phyloP scores from a whole-genome alignment of 2,113 vertebrate genomes.

The Lepisosteus osseus region DNA sequence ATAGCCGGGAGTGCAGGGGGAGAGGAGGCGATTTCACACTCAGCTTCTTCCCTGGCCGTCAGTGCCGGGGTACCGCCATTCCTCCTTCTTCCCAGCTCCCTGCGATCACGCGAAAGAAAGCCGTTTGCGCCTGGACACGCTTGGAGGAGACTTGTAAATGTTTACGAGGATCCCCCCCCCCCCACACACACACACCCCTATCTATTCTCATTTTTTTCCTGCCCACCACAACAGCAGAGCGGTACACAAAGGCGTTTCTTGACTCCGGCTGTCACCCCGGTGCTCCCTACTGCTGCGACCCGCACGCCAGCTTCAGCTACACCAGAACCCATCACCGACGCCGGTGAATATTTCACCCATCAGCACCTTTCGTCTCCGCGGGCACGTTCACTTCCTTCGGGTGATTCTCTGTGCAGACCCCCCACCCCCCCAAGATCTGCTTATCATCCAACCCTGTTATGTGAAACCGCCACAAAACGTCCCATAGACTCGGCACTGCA shows the following conservation, averaged over 20 bases:
- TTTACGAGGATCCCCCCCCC: not conserved
- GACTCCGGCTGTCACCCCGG: no score
- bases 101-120: not conserved
- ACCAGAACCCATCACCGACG: no score
- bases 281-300: no score
- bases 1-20: slow-evolving; percentile 57
- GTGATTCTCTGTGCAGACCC: slow-evolving; percentile 6
- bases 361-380: no score
- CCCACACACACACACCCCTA: not conserved
- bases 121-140: not conserved
- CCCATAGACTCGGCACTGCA: no score
- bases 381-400: no score
- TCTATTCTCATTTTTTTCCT: not conserved
- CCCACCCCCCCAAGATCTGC: not conserved
- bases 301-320: no score
- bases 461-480: no score
- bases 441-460: not conserved
- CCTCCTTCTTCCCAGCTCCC: not conserved
- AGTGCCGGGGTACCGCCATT: slow-evolving; percentile 17
- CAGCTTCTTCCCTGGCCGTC: slow-evolving; percentile 46
- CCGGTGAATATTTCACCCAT: no score
- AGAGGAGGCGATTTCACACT: slow-evolving; percentile 52
- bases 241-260: no score
- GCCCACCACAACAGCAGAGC: no score
- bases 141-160: no score